Percentiles rank a stretch among this genome's conserved stretches.
These are phyloP conservation scores for Seira musarum DNA, from an alignment of 2,888 invertebrate species.

Conservation along the genomic window DNA sequence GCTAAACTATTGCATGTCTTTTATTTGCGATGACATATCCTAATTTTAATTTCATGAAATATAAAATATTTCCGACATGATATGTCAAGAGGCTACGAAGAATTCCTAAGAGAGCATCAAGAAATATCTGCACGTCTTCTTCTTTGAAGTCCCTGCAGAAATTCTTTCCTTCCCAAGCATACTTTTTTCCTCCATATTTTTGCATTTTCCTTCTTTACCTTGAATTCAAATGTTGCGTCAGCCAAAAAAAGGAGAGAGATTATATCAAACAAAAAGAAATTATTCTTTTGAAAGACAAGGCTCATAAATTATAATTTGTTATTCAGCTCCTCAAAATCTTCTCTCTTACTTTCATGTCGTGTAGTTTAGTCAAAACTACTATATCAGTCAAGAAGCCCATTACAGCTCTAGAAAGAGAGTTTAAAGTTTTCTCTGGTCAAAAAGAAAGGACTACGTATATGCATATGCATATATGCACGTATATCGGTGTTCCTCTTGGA, in stretches of 20 bases:
- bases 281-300: background rate
- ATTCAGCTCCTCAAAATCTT: background rate
- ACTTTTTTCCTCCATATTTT: background rate
- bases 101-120: background rate
- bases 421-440: too few species aligned
- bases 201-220: background rate
- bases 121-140: background rate
- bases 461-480: too few species aligned
- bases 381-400: too few species aligned
- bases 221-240: background rate
- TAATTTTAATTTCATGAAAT: slow-evolving; percentile 6
- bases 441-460: too few species aligned
- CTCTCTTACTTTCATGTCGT: too few species aligned
- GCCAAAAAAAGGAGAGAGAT: background rate
- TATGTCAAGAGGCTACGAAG: background rate
- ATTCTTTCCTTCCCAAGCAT: background rate
- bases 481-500: too few species aligned
- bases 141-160: background rate
- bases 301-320: slow-evolving; percentile 13
- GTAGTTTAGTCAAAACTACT: too few species aligned
- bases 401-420: too few species aligned
- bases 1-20: background rate
- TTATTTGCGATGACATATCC: background rate
- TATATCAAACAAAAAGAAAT: background rate
- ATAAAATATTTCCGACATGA: background rate